These are phyloP conservation scores for Chrosomus eos DNA, from an alignment of 2,797 vertebrate species.

Conservation along the genomic window DNA sequence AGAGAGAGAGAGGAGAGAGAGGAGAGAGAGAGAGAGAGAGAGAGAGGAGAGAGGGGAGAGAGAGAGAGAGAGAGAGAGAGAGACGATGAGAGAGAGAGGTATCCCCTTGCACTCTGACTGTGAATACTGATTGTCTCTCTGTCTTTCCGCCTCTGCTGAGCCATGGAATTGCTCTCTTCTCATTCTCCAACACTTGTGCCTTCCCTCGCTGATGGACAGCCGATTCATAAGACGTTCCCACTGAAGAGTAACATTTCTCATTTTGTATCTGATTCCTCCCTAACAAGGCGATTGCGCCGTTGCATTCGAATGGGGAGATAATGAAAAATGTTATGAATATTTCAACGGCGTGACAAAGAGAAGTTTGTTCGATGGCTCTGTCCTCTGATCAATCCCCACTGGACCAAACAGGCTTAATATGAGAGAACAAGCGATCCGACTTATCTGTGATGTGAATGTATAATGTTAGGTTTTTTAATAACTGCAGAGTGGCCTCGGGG, in stretches of 20 bases:
- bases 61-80: background rate
- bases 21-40: background rate
- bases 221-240: conserved; percentile 55
- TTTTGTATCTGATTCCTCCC: conserved; percentile 54
- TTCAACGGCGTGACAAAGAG: conserved; percentile 58
- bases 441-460: conserved; percentile 60
- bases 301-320: conserved; percentile 72
- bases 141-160: conserved; percentile 53
- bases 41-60: conserved; percentile 15
- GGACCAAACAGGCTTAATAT: conserved; percentile 57
- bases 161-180: conserved; percentile 62
- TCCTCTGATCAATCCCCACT: conserved; percentile 53
- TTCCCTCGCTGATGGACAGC: conserved; percentile 49
- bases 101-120: conserved; percentile 55
- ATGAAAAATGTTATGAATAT: conserved; percentile 71
- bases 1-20: background rate
- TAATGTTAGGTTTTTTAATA: conserved; percentile 75
- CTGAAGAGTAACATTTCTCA: conserved; percentile 63
- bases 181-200: conserved; percentile 57
- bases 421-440: conserved; percentile 52
- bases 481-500: conserved; percentile 75
- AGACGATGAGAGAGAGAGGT: conserved; percentile 17
- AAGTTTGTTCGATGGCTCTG: conserved; percentile 55
- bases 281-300: conserved; percentile 63
- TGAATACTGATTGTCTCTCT: conserved; percentile 47